Percentiles rank a stretch among this genome's conserved stretches.
phyloP scores from a whole-genome alignment of 2,888 invertebrate species.

The Acrobasis consociella region DNA sequence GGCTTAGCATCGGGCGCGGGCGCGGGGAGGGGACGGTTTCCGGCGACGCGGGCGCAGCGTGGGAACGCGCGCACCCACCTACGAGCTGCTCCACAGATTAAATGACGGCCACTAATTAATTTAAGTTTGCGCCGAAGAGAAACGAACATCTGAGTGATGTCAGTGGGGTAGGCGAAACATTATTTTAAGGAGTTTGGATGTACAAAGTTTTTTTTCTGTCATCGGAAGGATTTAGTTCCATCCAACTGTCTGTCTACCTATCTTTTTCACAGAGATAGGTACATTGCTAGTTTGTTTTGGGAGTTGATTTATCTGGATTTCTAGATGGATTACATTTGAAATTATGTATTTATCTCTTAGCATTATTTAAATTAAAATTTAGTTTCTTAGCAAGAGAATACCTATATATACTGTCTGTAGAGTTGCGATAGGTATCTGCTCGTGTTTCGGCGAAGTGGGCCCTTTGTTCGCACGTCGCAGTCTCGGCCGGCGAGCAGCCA shows the following conservation, averaged over 20 bases:
- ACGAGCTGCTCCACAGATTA: conserved; percentile 70
- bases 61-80: conserved; percentile 76
- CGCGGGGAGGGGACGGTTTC: conserved; percentile 56
- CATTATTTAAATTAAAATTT: no score
- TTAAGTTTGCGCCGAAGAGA: conserved; percentile 65
- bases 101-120: conserved; percentile 79
- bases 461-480: conserved; percentile 48
- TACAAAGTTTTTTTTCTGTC: not conserved
- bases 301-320: no score
- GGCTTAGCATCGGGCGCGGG: conserved; percentile 62
- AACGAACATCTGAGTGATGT: conserved; percentile 52
- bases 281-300: no score
- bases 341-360: no score
- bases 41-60: conserved; percentile 77
- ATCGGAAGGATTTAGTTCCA: not conserved
- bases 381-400: no score
- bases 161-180: conserved; percentile 13
- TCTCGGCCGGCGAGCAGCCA: conserved; percentile 42
- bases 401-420: not conserved
- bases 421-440: conserved; percentile 2
- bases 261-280: not conserved
- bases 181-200: not conserved
- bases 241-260: not conserved
- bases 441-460: conserved; percentile 34
- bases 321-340: no score